These are phyloP conservation scores for Ptychadena robeensis DNA, from an alignment of 2,797 vertebrate genomes.

Conservation along the genomic window DNA sequence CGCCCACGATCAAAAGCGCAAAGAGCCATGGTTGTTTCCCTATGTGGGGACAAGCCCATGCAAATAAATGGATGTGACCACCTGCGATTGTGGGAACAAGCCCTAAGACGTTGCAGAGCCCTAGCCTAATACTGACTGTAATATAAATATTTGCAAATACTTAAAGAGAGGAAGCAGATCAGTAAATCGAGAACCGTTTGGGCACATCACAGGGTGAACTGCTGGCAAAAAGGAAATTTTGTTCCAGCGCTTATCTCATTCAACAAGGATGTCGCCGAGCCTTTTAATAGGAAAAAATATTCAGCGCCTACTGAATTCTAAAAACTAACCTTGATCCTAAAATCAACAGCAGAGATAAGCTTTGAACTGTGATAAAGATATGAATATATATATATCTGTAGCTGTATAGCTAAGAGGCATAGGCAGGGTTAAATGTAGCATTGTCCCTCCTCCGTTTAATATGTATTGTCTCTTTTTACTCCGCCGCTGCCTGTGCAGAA, in stretches of 20 bases:
- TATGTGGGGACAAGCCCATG: no score
- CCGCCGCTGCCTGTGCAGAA: slow-evolving; percentile 31
- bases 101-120: no score
- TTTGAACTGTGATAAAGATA: no score
- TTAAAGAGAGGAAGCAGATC: not conserved
- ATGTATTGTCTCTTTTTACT: slow-evolving; percentile 9
- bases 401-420: not conserved
- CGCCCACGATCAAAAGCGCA: no score
- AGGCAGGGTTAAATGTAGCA: slow-evolving; percentile 36
- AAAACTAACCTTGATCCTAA: not conserved
- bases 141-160: not conserved
- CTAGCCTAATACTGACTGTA: not conserved
- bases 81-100: no score
- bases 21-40: no score
- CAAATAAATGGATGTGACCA: no score
- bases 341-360: not conserved
- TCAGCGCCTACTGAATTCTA: not conserved
- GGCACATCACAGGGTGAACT: not conserved
- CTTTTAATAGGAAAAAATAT: not conserved
- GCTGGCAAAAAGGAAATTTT: not conserved
- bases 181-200: not conserved
- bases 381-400: not conserved
- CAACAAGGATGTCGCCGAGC: not conserved
- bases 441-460: slow-evolving; percentile 31
- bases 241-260: not conserved